phyloP scores from a whole-genome alignment of 64 coral and sea anemone genomes.

The Montipora efflorescens region DNA sequence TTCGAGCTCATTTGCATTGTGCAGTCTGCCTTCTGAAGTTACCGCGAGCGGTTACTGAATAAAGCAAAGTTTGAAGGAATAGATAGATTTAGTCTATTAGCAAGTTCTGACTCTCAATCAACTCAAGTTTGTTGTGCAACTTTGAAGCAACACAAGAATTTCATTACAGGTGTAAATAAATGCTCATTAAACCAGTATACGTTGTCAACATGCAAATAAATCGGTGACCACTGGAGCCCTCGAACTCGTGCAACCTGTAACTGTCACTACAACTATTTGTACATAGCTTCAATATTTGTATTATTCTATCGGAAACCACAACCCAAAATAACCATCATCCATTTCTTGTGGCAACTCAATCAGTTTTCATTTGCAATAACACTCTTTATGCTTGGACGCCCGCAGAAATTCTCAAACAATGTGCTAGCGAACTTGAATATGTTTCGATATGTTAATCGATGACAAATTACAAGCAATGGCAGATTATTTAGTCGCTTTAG shows the following conservation, averaged over 20 bases:
- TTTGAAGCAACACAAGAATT: too few species aligned
- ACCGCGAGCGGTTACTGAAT: too few species aligned
- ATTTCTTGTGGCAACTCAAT: neutral
- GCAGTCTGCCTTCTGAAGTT: too few species aligned
- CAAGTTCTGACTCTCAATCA: too few species aligned
- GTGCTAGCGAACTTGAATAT: neutral
- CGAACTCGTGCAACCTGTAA: neutral
- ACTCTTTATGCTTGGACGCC: conserved; percentile 25
- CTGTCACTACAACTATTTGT: neutral
- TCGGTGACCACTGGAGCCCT: neutral
- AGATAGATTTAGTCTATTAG: too few species aligned
- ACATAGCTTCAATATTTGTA: too few species aligned
- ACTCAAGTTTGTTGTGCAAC: too few species aligned
- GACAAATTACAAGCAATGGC: too few species aligned
- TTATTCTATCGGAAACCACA: neutral
- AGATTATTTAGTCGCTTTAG: neutral
- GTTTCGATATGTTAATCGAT: neutral
- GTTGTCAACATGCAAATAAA: neutral
- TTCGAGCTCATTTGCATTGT: too few species aligned
- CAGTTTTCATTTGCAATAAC: neutral
- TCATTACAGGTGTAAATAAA: neutral
- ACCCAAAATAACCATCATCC: neutral
- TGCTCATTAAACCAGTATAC: neutral
- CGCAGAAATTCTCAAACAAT: conserved; percentile 55
- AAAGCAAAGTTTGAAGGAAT: too few species aligned